phyloP scores from a whole-genome alignment of 2,888 invertebrate genomes.

The Campopleginae sp. region DNA sequence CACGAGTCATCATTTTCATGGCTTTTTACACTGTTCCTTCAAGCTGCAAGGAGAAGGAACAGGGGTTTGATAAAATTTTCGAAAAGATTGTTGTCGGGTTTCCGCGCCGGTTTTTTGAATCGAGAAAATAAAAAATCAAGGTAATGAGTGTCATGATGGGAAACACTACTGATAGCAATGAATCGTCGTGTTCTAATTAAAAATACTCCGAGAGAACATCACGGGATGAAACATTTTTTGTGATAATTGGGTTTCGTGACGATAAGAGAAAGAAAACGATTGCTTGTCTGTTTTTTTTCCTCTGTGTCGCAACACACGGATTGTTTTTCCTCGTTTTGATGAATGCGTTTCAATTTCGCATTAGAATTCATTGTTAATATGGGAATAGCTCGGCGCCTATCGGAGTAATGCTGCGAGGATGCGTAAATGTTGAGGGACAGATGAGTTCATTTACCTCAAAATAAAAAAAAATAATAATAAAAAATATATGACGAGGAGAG shows the following conservation, averaged over 20 bases:
- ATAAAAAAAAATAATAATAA: not conserved
- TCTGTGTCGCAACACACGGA: not conserved
- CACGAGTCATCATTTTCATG: not conserved
- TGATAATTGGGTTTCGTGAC: not conserved
- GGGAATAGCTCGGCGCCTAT: not conserved
- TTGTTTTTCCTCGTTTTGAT: not conserved
- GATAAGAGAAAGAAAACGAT: not conserved
- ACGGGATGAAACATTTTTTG: not conserved
- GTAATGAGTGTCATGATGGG: not conserved
- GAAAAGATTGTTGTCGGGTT: not conserved
- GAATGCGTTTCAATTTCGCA: not conserved
- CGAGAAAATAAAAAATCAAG: not conserved
- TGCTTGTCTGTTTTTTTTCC: not conserved
- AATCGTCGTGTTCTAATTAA: not conserved
- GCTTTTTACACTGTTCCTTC: not conserved
- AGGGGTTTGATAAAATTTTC: not conserved
- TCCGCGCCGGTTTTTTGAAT: not conserved
- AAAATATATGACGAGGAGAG: not conserved
- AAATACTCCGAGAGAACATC: not conserved
- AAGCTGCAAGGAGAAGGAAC: not conserved
- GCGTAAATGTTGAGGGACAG: slow-evolving; percentile 14
- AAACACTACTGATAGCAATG: not conserved
- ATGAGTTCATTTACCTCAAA: slow-evolving; percentile 18
- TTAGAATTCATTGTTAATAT: not conserved
- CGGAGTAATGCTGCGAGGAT: not conserved